Percentiles rank a stretch among this genome's conserved stretches.
These are phyloP conservation scores for Agrilus biguttatus DNA, from an alignment of 2,888 invertebrate genomes.

Conservation along the genomic window DNA sequence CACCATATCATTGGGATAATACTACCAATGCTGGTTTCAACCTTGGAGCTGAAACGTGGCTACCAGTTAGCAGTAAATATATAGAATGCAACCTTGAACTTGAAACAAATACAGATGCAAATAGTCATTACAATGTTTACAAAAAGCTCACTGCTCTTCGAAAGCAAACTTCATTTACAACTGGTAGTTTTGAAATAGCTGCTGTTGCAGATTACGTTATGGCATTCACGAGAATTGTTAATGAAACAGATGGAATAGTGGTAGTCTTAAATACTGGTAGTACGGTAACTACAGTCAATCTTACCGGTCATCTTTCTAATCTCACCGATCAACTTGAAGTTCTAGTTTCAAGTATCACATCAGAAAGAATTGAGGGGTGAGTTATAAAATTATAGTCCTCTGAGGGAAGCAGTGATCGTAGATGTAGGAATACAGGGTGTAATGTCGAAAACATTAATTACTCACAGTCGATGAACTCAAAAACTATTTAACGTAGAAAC, in stretches of 20 bases:
- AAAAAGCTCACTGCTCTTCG: slow-evolving; percentile 40
- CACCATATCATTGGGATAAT: slow-evolving; percentile 68
- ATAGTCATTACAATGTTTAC: slow-evolving; percentile 50
- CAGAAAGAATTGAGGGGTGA: slow-evolving; percentile 7
- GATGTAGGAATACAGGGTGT: too few species aligned
- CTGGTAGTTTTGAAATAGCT: slow-evolving; percentile 40
- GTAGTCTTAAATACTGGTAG: slow-evolving; percentile 31
- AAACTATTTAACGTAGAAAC: too few species aligned
- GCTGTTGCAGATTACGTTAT: slow-evolving; percentile 19
- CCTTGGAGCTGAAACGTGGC: slow-evolving; percentile 40
- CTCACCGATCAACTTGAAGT: slow-evolving; percentile 1
- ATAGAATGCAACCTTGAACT: slow-evolving; percentile 40
- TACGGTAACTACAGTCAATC: slow-evolving; percentile 35
- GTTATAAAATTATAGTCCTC: background rate
- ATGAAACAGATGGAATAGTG: slow-evolving; percentile 6
- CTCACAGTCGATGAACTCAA: too few species aligned
- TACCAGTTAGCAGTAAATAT: slow-evolving; percentile 52
- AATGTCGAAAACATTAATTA: too few species aligned
- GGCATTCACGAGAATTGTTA: slow-evolving; percentile 11
- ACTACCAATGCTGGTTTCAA: slow-evolving; percentile 42
- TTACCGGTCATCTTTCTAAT: slow-evolving; percentile 24
- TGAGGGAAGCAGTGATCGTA: too few species aligned
- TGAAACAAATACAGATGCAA: slow-evolving; percentile 28
- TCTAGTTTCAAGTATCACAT: slow-evolving; percentile 7
- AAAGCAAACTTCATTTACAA: slow-evolving; percentile 33